phyloP scores from a whole-genome alignment of 2,888 invertebrate species.

The Sipha maydis region DNA sequence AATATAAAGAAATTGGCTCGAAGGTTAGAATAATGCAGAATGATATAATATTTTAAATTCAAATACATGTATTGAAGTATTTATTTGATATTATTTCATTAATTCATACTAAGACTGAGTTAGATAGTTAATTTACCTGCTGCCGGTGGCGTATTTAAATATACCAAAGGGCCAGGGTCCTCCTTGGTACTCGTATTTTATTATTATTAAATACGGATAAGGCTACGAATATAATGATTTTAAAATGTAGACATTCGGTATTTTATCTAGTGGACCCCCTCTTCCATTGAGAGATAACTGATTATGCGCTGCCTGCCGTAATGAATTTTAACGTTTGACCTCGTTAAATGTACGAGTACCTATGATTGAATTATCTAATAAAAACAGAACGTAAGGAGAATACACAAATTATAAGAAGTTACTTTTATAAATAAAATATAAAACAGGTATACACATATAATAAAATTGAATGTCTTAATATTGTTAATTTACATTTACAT shows the following conservation, averaged over 20 bases:
- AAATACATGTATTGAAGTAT: background rate
- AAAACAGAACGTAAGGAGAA: background rate
- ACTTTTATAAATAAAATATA: background rate
- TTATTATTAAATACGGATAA: too few species aligned
- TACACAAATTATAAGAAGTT: background rate
- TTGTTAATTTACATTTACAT: background rate
- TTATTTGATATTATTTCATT: background rate
- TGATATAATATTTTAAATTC: background rate
- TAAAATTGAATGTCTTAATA: background rate
- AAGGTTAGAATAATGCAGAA: background rate
- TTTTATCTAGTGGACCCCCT: too few species aligned
- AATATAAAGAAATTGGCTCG: background rate
- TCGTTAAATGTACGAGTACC: too few species aligned
- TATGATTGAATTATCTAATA: background rate
- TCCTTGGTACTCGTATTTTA: too few species aligned
- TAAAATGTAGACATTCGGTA: too few species aligned
- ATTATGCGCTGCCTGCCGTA: background rate
- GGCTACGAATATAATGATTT: too few species aligned
- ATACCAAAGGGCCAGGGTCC: too few species aligned
- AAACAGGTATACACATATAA: background rate
- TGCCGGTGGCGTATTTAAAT: too few species aligned
- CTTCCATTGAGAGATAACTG: too few species aligned
- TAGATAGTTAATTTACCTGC: too few species aligned
- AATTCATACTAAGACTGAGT: background rate
- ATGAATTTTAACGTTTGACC: background rate